Base-by-base conservation (phyloP, 1,140 invertebrate genomes). In the Orchestia grillus region DNA sequence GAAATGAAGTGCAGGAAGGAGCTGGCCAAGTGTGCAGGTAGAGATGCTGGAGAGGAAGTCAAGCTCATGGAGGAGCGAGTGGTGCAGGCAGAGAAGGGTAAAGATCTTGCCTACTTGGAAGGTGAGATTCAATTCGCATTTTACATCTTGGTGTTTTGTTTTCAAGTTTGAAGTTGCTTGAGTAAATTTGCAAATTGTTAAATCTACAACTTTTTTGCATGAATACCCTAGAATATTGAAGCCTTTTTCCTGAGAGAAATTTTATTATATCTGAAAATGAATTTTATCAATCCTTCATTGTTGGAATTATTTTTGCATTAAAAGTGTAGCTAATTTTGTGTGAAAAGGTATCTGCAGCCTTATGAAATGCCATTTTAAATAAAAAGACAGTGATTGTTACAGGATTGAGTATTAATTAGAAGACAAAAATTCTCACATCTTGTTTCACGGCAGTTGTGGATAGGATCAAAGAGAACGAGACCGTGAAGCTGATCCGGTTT, bases 401-500 rank as follows among this genome's bases (percentile, higher is more conserved):
- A n/a, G n/a, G n/a, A n/a, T n/a, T n/a, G n/a, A n/a, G n/a, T n/a
- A n/a, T n/a, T 53, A 53, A 53, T 53, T 53, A 53, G 6, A 19
- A 53, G 62, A 36, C 15, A 23, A 77, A 15, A 77, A 77, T 77
- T 77, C 11, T 23, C 28, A 77, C 36, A 15, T 28, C 11, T 90
- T 4, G 88, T 16, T 90, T 90, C 41, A 42, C 41, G 97, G 77
- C 97, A 98, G 98, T 98, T 96, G 97, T 97, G 91, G 97, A 98
- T 96, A 97, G 97, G 95, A 97, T 97, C 40, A 97, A 97, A 94
- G 98, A 98, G 97, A 98, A 98, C 97, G 98, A 98, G 97, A 97
- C 97, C n/a, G 97, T 98, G 0, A 98, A 98, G 97, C 97, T 98
- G 96, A 98, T 98, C 23, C 96, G 98, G 40, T 96, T 98, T 8